Conservation (phyloP, 2,888 invertebrate genomes). For the Melikaiella ostensackeni region DNA sequence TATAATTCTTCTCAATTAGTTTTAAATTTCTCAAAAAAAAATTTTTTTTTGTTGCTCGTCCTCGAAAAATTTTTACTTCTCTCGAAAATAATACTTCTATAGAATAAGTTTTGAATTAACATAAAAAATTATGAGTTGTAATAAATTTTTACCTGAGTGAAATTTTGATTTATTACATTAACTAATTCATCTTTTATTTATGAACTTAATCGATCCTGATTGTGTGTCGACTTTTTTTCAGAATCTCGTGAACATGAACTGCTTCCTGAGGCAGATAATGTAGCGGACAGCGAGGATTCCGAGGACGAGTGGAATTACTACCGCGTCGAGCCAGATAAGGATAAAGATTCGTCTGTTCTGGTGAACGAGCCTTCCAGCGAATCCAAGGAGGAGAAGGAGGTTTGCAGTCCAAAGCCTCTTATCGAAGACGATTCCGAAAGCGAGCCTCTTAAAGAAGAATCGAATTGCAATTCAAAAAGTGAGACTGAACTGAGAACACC, state of each 20-base stretch:
- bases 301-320: slow-evolving; percentile 95
- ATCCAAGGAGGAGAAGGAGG: slow-evolving; percentile 47
- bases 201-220: neutral
- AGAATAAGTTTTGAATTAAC: neutral
- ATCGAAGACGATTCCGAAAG: slow-evolving; percentile 40
- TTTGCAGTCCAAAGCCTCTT: slow-evolving; percentile 47
- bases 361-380: slow-evolving; percentile 32
- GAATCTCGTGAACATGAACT: slow-evolving; percentile 70
- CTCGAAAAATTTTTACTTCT: neutral
- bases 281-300: slow-evolving; percentile 87
- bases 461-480: slow-evolving; percentile 36
- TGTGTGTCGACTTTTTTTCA: slow-evolving; percentile 52
- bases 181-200: neutral
- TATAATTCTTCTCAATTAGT: neutral
- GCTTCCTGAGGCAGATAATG: slow-evolving; percentile 82
- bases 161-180: neutral
- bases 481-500: slow-evolving; percentile 46
- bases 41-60: neutral
- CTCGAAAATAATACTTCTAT: neutral
- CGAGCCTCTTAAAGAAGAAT: slow-evolving; percentile 34
- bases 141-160: neutral
- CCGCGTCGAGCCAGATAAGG: slow-evolving; percentile 70
- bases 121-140: neutral
- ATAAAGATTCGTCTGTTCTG: slow-evolving; percentile 45
- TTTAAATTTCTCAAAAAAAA: neutral